Conservation (phyloP, 2,888 invertebrate genomes). For the Atethmia centrago region DNA sequence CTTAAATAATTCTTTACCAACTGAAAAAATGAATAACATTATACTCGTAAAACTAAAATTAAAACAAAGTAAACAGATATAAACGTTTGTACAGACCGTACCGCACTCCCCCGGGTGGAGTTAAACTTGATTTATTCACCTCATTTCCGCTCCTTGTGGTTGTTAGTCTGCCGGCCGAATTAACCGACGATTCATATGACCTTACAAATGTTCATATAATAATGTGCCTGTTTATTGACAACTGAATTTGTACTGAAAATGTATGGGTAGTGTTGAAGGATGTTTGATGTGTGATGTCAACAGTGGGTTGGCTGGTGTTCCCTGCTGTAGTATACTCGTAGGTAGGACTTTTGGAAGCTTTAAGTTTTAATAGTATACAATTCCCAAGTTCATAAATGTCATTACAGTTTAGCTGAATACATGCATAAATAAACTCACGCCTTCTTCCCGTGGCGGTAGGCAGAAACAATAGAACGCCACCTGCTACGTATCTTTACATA, state of each 20-base stretch:
- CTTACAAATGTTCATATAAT: slow-evolving; percentile 57
- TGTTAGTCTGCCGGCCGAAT: slow-evolving; percentile 66
- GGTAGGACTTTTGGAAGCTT: too few relatives aligned
- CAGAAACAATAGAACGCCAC: too few relatives aligned
- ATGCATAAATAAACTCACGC: too few relatives aligned
- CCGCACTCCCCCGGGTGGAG: slow-evolving; percentile 77
- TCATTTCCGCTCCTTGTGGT: slow-evolving; percentile 79
- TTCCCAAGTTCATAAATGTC: too few relatives aligned
- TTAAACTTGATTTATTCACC: slow-evolving; percentile 86
- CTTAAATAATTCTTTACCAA: not conserved
- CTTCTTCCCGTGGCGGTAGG: too few relatives aligned
- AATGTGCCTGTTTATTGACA: slow-evolving; percentile 54
- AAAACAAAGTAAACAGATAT: slow-evolving; percentile 20
- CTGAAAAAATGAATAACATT: not conserved
- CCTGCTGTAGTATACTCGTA: not conserved
- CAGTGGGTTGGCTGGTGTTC: not conserved
- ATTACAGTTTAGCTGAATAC: not conserved
- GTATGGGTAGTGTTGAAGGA: slow-evolving; percentile 4
- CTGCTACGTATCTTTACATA: too few relatives aligned
- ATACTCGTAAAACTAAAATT: not conserved
- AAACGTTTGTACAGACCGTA: slow-evolving; percentile 73
- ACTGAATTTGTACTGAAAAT: slow-evolving; percentile 1
- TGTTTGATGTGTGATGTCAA: not conserved
- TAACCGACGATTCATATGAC: slow-evolving; percentile 65
- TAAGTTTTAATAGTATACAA: too few relatives aligned